A percentile compares a stretch with the other conserved stretches of the same genome.
phyloP scores from a whole-genome alignment of 2,113 vertebrate species.

The Poeciliopsis retropinna region DNA sequence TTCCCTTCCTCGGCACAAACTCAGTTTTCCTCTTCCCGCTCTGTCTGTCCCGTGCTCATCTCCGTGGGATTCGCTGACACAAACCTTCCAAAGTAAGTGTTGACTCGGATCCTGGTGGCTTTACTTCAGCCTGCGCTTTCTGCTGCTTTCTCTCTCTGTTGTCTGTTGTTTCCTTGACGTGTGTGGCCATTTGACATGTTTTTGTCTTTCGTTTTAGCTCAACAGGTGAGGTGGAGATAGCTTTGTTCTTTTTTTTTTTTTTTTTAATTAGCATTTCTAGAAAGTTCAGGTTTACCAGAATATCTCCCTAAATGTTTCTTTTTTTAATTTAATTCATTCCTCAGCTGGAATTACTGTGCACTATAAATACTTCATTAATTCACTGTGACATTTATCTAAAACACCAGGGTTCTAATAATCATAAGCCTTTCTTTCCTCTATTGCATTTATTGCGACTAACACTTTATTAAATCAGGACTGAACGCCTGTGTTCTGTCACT shows the following conservation, averaged over 20 bases:
- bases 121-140: conserved; percentile 35
- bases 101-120: conserved; percentile 22
- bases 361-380: background rate
- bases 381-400: background rate
- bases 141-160: background rate
- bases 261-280: background rate
- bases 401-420: background rate
- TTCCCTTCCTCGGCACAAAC: conserved; percentile 49
- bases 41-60: conserved; percentile 44
- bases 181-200: background rate
- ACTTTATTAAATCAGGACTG: conserved; percentile 1
- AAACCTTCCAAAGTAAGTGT: conserved; percentile 55
- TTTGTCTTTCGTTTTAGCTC: background rate
- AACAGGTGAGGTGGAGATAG: background rate
- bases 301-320: background rate
- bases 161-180: background rate
- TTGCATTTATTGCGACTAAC: background rate
- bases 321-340: background rate
- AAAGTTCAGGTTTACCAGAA: background rate
- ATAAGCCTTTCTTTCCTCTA: background rate
- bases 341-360: background rate
- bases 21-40: conserved; percentile 52
- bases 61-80: conserved; percentile 44
- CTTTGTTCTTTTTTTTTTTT: background rate
- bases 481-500: background rate